Evolutionary conservation across 2,888 invertebrate genomes (phyloP).

Genomic region (Ectemnius continuus): DNA sequence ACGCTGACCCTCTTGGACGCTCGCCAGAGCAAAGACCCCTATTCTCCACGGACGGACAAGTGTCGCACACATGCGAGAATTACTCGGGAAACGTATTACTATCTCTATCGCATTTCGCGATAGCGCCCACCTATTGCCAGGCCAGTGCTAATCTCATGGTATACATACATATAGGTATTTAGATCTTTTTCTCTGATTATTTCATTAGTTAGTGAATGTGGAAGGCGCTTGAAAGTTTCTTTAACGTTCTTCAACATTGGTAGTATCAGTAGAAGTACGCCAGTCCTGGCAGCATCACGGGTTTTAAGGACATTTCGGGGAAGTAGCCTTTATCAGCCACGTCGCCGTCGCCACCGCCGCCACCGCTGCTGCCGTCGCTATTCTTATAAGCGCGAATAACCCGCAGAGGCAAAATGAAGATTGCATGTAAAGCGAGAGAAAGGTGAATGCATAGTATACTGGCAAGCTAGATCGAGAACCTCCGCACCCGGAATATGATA

Average conservation of each 20-base stretch:
- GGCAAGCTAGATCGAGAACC: background rate
- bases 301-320: constrained; percentile 27
- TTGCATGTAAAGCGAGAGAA: constrained; percentile 4
- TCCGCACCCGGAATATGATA: background rate
- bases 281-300: background rate
- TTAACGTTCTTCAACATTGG: constrained; percentile 1
- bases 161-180: no score
- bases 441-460: background rate
- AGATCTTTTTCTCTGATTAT: no score
- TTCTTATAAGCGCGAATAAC: background rate
- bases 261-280: no score
- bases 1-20: constrained; percentile 50
- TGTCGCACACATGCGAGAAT: background rate
- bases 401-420: background rate
- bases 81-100: background rate
- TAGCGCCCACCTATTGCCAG: background rate
- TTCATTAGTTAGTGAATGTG: no score
- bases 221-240: background rate
- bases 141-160: no score
- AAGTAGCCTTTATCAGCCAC: constrained; percentile 15
- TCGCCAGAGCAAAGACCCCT: constrained; percentile 55
- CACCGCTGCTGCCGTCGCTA: background rate
- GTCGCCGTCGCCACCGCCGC: no score
- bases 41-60: constrained; percentile 7
- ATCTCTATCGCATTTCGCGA: background rate